Percentiles rank a stretch among this genome's conserved stretches.
These are phyloP conservation scores for Pleuronectes platessa DNA, from an alignment of 2,113 vertebrate species.

Conservation along the genomic window DNA sequence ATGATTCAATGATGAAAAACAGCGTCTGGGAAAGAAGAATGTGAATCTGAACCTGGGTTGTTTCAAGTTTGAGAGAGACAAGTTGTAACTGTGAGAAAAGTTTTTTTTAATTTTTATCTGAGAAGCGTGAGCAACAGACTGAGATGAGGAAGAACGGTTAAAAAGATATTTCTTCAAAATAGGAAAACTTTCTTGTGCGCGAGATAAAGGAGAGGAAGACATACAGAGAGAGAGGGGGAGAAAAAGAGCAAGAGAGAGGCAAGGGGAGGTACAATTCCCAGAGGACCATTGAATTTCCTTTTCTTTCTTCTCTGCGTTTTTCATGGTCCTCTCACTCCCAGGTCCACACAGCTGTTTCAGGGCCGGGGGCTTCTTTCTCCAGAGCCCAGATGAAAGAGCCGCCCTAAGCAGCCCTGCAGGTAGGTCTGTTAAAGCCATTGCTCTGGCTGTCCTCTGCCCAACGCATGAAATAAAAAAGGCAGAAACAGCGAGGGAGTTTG, in stretches of 20 bases:
- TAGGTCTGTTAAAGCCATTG: conserved; percentile 86
- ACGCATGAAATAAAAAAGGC: conserved; percentile 62
- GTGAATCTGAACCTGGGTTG: not conserved
- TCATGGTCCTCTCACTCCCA: conserved; percentile 79
- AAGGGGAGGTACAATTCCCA: conserved; percentile 67
- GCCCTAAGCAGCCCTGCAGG: conserved; percentile 82
- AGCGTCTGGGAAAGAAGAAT: not conserved
- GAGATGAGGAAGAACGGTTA: not conserved
- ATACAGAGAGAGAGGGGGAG: conserved; percentile 27
- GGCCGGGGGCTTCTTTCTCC: conserved; percentile 82
- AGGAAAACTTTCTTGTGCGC: not conserved
- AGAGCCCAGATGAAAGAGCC: conserved; percentile 84
- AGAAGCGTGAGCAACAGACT: not conserved
- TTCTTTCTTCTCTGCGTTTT: conserved; percentile 78
- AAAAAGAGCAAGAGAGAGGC: conserved; percentile 43
- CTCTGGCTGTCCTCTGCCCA: conserved; percentile 72
- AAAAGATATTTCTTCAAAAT: not conserved
- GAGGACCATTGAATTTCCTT: conserved; percentile 78
- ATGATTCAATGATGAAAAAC: too few relatives aligned
- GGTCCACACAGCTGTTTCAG: conserved; percentile 83
- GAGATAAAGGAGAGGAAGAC: conserved; percentile 26
- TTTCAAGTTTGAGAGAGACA: conserved; percentile 1
- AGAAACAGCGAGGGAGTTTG: conserved; percentile 26
- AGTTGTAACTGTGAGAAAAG: conserved; percentile 4
- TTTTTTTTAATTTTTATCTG: not conserved